Evolutionary conservation across 2,797 vertebrate species (phyloP).

Genomic region (Coccyzus lansbergi): DNA sequence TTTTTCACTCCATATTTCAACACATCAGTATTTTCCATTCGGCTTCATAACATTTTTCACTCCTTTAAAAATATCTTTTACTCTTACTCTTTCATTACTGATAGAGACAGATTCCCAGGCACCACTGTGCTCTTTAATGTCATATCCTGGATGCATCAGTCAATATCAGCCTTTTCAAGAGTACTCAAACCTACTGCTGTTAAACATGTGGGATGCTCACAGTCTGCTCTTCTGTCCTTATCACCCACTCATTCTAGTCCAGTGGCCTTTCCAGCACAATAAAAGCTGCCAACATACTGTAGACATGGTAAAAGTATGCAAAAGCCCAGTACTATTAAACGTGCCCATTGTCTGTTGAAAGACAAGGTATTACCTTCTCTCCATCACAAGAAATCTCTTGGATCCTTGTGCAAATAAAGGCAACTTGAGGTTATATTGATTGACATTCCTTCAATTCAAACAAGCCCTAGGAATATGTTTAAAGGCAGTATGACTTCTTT

Average conservation of each 20-base stretch:
- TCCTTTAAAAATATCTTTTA: not conserved
- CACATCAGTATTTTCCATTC: not conserved
- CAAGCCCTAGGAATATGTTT: conserved; percentile 26
- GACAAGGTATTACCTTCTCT: not conserved
- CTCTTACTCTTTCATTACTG: not conserved
- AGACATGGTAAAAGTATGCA: not conserved
- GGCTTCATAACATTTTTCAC: not conserved
- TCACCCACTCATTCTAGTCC: not conserved
- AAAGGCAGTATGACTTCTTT: conserved; percentile 2
- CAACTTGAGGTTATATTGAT: conserved; percentile 32
- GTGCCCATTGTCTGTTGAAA: conserved; percentile 9
- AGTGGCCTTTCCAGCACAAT: conserved; percentile 23
- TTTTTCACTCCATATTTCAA: not conserved
- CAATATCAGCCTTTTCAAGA: conserved; percentile 17
- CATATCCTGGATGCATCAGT: conserved; percentile 2
- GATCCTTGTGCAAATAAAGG: conserved; percentile 41
- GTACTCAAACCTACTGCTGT: not conserved
- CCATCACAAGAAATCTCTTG: not conserved
- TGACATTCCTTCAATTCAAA: conserved; percentile 35
- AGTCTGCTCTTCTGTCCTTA: not conserved
- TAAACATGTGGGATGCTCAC: not conserved
- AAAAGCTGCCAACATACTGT: conserved; percentile 15
- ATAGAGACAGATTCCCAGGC: not conserved
- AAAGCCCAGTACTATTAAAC: conserved; percentile 29
- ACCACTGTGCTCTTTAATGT: not conserved